Evolutionary conservation across 2,113 vertebrate species (phyloP).

Genomic region (Gadus macrocephalus): DNA sequence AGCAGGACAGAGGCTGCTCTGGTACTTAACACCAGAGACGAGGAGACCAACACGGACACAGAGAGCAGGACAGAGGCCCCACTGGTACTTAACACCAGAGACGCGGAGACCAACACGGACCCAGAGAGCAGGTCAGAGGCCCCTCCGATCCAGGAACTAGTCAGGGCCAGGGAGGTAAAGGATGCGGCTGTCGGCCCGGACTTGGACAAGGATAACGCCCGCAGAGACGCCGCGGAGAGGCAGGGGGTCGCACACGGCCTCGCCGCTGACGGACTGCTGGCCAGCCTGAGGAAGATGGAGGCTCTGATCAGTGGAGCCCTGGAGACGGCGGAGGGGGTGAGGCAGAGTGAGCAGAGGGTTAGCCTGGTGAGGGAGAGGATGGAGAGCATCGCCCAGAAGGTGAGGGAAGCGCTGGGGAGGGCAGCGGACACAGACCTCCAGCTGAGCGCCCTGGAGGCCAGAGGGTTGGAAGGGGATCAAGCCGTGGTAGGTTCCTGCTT

Average conservation of each 20-base stretch:
- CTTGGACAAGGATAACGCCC: slow-evolving; percentile 22
- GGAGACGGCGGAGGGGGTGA: slow-evolving; percentile 52
- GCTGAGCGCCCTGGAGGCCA: slow-evolving; percentile 46
- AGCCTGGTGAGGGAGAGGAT: slow-evolving; percentile 58
- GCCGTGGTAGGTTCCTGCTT: slow-evolving; percentile 45
- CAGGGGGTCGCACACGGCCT: slow-evolving; percentile 19
- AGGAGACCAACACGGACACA: slow-evolving; percentile 38
- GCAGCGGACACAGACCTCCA: slow-evolving; percentile 41
- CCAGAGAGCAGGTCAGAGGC: slow-evolving; percentile 13
- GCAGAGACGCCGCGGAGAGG: slow-evolving; percentile 9
- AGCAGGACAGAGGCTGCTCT: slow-evolving; percentile 17
- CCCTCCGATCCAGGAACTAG: slow-evolving; percentile 5
- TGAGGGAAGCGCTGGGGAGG: slow-evolving; percentile 58
- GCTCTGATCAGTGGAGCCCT: slow-evolving; percentile 52
- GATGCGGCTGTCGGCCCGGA: slow-evolving; percentile 56
- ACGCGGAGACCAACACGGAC: slow-evolving; percentile 43
- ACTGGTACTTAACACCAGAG: not conserved
- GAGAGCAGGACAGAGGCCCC: slow-evolving; percentile 17
- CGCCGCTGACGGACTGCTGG: slow-evolving; percentile 45
- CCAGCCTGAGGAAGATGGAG: slow-evolving; percentile 58
- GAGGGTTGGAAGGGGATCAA: slow-evolving; percentile 17
- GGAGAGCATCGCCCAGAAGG: slow-evolving; percentile 56
- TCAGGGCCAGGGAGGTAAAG: slow-evolving; percentile 37
- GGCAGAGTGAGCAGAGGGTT: slow-evolving; percentile 57
- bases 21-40: slow-evolving; percentile 11